A percentile compares a stretch with the other conserved stretches of the same genome.
These are phyloP conservation scores for Euzetes globulus DNA, from an alignment of 2,888 invertebrate genomes.

Conservation along the genomic window DNA sequence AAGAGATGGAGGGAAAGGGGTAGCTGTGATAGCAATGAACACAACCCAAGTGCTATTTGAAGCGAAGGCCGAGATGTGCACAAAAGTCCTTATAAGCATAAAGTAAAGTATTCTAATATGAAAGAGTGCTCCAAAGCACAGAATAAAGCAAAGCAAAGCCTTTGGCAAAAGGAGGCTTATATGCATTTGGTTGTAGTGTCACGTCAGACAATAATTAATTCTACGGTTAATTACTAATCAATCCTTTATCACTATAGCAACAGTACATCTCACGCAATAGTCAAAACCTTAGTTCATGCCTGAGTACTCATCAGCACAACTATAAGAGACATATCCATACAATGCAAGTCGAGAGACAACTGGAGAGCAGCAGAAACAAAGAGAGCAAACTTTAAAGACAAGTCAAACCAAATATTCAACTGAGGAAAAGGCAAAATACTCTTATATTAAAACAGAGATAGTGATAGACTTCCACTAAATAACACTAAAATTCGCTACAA, in stretches of 20 bases:
- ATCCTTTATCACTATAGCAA: slow-evolving; percentile 40
- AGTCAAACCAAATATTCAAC: not conserved
- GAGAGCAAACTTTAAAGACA: slow-evolving; percentile 9
- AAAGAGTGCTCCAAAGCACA: slow-evolving; percentile 4
- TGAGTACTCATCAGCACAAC: slow-evolving; percentile 17
- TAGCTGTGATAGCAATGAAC: not conserved
- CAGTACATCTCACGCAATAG: slow-evolving; percentile 30
- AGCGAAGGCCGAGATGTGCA: slow-evolving; percentile 26
- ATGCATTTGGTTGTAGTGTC: slow-evolving; percentile 35
- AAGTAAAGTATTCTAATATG: slow-evolving; percentile 7
- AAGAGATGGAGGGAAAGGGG: slow-evolving; percentile 12
- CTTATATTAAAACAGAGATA: slow-evolving; percentile 6
- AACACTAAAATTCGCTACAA: not conserved
- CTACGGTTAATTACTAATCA: slow-evolving; percentile 42
- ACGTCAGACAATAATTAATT: slow-evolving; percentile 42
- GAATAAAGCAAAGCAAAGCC: slow-evolving; percentile 26
- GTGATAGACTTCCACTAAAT: not conserved
- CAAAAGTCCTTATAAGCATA: slow-evolving; percentile 25
- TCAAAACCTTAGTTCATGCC: slow-evolving; percentile 23
- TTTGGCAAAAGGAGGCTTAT: slow-evolving; percentile 3
- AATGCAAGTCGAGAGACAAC: not conserved
- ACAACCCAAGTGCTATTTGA: slow-evolving; percentile 1
- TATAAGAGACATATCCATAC: not conserved
- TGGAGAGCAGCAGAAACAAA: not conserved
- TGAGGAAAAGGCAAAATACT: not conserved